These are phyloP conservation scores for Lapara coniferarum DNA, from an alignment of 2,888 invertebrate species.

Conservation along the genomic window DNA sequence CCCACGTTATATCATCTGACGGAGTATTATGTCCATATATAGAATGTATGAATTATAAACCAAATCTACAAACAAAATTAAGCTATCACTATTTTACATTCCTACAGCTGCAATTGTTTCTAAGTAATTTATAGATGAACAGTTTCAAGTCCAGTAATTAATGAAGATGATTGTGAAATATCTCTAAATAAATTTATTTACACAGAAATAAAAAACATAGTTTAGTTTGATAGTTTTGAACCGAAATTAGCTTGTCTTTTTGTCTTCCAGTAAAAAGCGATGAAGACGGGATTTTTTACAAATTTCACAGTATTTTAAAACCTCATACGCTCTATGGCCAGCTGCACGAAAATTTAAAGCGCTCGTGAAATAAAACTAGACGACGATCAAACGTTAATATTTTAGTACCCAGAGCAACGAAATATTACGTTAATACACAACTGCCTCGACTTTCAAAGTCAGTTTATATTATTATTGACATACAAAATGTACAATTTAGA, in stretches of 20 bases:
- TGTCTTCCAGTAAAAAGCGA: background rate
- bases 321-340: background rate
- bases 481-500: conserved; percentile 4
- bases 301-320: background rate
- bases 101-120: no score
- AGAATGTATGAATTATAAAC: no score
- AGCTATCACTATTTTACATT: no score
- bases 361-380: background rate
- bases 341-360: background rate
- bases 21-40: no score
- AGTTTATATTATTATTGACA: conserved; percentile 5
- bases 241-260: background rate
- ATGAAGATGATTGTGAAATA: no score
- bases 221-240: no score
- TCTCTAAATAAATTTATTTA: no score
- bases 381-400: conserved; percentile 8
- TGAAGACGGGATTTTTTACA: background rate
- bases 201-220: no score
- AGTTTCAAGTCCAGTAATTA: no score
- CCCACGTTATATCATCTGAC: no score
- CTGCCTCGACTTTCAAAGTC: conserved; percentile 13
- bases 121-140: no score
- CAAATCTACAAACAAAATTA: no score
- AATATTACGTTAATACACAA: background rate
- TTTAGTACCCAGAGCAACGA: background rate